A percentile compares a stretch with the other conserved stretches of the same genome.
Evolutionary conservation across 2,888 invertebrate genomes (phyloP).

Genomic region (Tenthredo livida): DNA sequence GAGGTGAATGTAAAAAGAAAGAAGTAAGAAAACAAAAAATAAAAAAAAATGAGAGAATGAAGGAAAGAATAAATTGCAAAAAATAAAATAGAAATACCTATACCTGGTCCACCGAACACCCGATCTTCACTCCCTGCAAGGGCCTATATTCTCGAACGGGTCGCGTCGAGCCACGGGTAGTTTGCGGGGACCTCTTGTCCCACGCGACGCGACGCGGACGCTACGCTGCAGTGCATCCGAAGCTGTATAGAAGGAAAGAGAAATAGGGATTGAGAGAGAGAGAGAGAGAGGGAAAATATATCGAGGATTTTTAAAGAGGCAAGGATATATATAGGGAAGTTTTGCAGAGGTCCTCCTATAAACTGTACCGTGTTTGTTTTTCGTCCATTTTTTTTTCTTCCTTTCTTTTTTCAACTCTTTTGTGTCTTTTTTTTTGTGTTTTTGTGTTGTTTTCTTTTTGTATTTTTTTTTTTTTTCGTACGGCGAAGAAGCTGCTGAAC

Average conservation of each 20-base stretch:
- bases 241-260: not conserved
- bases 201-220: constrained; percentile 58
- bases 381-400: constrained; percentile 41
- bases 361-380: constrained; percentile 36
- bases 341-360: constrained; percentile 52
- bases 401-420: constrained; percentile 54
- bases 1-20: constrained; percentile 42
- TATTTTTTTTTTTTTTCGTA: constrained; percentile 56
- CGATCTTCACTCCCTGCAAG: constrained; percentile 54
- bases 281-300: not conserved
- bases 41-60: constrained; percentile 26
- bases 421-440: constrained; percentile 17
- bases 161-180: constrained; percentile 19
- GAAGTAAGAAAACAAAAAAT: not conserved
- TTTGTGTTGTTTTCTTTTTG: not conserved
- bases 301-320: not conserved
- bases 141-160: constrained; percentile 58
- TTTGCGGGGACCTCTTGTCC: constrained; percentile 55
- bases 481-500: constrained; percentile 76
- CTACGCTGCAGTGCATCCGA: not conserved
- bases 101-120: constrained; percentile 64
- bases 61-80: constrained; percentile 56
- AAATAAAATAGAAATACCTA: constrained; percentile 67
- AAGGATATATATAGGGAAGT: constrained; percentile 6
- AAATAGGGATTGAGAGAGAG: not conserved